A percentile compares a stretch with the other conserved stretches of the same genome.
phyloP scores from a whole-genome alignment of 2,113 vertebrate genomes.

The Trogon melanurus region DNA sequence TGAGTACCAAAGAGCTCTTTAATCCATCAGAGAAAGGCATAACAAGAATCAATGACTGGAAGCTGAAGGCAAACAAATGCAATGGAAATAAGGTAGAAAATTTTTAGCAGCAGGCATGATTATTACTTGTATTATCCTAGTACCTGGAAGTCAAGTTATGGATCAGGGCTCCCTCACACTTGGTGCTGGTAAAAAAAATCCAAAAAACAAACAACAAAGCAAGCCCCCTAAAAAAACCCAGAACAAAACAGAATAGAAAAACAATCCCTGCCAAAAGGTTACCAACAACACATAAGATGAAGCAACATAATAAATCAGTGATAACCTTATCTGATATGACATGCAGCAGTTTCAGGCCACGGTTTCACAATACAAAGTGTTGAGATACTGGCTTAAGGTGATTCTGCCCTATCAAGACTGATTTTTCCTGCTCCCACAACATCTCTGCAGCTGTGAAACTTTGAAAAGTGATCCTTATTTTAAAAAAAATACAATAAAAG shows the following conservation, averaged over 20 bases:
- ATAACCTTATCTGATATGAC: not conserved
- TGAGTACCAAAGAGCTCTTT: conserved; percentile 48
- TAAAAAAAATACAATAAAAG: not conserved
- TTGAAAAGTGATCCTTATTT: not conserved
- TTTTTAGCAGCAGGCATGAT: conserved; percentile 40
- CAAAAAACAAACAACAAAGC: not conserved
- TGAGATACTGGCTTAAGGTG: not conserved
- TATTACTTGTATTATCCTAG: conserved; percentile 11
- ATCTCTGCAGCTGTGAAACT: not conserved
- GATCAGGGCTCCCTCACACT: not conserved
- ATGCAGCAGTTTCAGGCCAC: not conserved
- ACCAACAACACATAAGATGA: not conserved
- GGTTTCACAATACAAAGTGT: not conserved
- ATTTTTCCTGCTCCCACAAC: not conserved
- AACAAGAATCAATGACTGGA: conserved; percentile 45
- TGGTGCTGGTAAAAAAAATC: not conserved
- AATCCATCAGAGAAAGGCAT: conserved; percentile 34
- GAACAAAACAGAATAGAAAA: not conserved
- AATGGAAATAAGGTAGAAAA: conserved; percentile 38
- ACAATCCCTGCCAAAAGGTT: not conserved
- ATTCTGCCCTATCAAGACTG: not conserved
- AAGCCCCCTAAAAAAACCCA: not conserved
- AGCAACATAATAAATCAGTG: not conserved
- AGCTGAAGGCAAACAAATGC: conserved; percentile 54
- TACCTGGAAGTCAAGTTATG: not conserved